Base-by-base conservation (phyloP, 1,140 invertebrate genomes). In the Papilio polyxenes region DNA sequence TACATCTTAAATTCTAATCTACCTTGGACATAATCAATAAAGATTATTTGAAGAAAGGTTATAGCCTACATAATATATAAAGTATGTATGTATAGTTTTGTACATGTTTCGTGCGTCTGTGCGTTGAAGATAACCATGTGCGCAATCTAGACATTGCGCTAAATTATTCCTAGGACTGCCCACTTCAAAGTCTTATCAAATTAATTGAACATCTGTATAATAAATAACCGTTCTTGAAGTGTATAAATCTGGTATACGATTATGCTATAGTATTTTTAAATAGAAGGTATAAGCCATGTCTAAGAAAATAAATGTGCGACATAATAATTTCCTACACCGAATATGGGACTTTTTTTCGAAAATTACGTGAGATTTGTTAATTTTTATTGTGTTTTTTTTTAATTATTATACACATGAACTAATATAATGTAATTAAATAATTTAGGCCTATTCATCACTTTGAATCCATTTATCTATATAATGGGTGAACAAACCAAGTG, bases 401-500 rank as follows among this genome's bases (percentile, higher is more conserved):
- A 31, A 31, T 31, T 31, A 31, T 31, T 31, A 31, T 31, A 31
- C 23, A 31, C 23, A 31, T 31, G 23, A 31, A 31, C 23, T 31
- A 31, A 7, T 44, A 44, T 44, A 44, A 44, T 44, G 7, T 44
- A 44, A 7, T 44, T 6, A 44, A 44, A 75, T 75, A 17, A 8
- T 75, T 75, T 17, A 75, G 17, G 4, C 15, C 40, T 15, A n/a
- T 37, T 15, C 7, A 9, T n/a, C 4, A 75, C 31, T 15, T 74
- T 10, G 15, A 13, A 10, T 1, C 31, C 75, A 23, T 76, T 76
- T 49, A 53, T 53, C 0, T 20, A 76, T 59, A 17, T 53, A 13
- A 53, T 53, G 56, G 13, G n/a, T 56, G 84, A 89, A 88, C 82
- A 85, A 87, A 86, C 87, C 87, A 85, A 84, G 82, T 84, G 79